Conservation (phyloP, 2,888 invertebrate genomes). For the Ptilodon capucinus region DNA sequence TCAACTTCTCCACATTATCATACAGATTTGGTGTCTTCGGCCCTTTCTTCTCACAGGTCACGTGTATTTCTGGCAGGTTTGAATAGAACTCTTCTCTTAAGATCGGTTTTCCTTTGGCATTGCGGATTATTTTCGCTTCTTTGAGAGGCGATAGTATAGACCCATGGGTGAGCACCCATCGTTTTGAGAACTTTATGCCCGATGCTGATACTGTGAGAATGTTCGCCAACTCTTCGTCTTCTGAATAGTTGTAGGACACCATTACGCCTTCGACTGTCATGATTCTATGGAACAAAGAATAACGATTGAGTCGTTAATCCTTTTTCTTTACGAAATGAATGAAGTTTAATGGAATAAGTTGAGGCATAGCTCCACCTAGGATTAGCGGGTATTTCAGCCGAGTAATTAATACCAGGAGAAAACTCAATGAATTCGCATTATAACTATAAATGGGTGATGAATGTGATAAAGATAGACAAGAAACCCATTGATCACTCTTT, state of each 20-base stretch:
- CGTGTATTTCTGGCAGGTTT: slow-evolving; percentile 71
- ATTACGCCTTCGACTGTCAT: slow-evolving; percentile 78
- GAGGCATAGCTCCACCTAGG: no score
- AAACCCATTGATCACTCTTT: no score
- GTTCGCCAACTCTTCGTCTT: slow-evolving; percentile 67
- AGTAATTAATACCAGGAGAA: no score
- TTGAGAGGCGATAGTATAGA: slow-evolving; percentile 73
- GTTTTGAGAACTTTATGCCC: slow-evolving; percentile 75
- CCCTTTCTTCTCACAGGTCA: slow-evolving; percentile 64
- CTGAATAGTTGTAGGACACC: slow-evolving; percentile 74
- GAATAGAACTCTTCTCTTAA: slow-evolving; percentile 70
- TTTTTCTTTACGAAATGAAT: neutral
- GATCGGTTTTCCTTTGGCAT: slow-evolving; percentile 64
- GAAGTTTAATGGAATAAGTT: no score
- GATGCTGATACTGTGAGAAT: slow-evolving; percentile 77
- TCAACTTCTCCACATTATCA: slow-evolving; percentile 60
- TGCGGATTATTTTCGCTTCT: slow-evolving; percentile 63
- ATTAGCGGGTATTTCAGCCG: no score
- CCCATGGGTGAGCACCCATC: slow-evolving; percentile 81
- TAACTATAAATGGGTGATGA: no score
- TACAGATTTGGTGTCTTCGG: slow-evolving; percentile 46
- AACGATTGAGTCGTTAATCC: neutral
- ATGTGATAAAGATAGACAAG: no score
- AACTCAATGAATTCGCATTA: no score
- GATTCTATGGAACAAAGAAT: slow-evolving; percentile 18